These are phyloP conservation scores for Malaclemys terrapin DNA, from an alignment of 2,113 vertebrate species.

Conservation along the genomic window DNA sequence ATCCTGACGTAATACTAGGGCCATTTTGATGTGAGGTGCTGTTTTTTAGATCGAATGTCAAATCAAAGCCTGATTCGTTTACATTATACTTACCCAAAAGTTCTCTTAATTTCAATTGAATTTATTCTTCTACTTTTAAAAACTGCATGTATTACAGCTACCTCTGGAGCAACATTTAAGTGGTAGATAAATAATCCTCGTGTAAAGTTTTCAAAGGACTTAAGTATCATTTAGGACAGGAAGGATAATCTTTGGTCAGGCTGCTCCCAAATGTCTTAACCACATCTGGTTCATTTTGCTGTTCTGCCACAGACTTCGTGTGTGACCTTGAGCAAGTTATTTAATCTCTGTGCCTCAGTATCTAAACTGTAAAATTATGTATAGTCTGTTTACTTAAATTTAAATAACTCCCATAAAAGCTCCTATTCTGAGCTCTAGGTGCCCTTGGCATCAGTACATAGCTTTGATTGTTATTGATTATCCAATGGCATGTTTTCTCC, in stretches of 20 bases:
- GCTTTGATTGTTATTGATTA: neutral
- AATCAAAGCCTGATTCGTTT: neutral
- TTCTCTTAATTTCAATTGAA: neutral
- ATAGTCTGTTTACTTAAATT: neutral
- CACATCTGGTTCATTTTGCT: neutral
- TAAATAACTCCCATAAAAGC: neutral
- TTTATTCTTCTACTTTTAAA: neutral
- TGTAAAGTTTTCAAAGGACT: neutral
- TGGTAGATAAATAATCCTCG: neutral
- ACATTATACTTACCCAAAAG: neutral
- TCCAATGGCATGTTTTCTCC: neutral
- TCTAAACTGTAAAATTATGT: neutral
- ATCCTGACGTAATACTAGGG: neutral
- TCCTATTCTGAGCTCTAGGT: neutral
- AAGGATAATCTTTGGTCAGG: neutral
- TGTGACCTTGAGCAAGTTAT: neutral
- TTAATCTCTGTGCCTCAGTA: neutral
- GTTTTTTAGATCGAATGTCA: constrained; percentile 3
- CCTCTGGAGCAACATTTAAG: neutral
- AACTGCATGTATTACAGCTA: neutral
- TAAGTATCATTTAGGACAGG: neutral
- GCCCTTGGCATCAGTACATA: neutral
- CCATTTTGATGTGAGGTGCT: constrained; percentile 3
- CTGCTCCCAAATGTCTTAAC: neutral
- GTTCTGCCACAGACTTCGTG: neutral